These are phyloP conservation scores for Lutraria lutraria DNA, from an alignment of 2,888 invertebrate genomes.

Conservation along the genomic window DNA sequence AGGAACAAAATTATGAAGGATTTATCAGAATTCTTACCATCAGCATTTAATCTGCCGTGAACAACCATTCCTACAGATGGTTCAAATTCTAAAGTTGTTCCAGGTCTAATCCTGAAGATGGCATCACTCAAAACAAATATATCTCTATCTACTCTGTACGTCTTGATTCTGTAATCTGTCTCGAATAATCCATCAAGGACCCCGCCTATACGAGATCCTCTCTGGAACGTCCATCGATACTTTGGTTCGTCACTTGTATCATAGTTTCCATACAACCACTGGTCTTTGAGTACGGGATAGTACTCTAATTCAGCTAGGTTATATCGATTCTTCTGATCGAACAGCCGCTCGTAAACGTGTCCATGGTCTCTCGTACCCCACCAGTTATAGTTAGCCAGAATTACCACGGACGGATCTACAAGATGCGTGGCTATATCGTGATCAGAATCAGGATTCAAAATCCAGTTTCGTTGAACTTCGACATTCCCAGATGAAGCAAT, in stretches of 20 bases:
- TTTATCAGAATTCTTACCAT: conserved; percentile 74
- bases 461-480: conserved; percentile 94
- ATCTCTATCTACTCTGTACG: conserved; percentile 95
- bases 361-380: conserved; percentile 89
- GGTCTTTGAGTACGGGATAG: conserved; percentile 95
- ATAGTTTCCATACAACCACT: conserved; percentile 95
- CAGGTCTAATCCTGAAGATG: conserved; percentile 94
- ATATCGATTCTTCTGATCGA: conserved; percentile 89
- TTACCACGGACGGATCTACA: conserved; percentile 95
- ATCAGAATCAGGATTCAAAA: conserved; percentile 93
- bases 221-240: conserved; percentile 90
- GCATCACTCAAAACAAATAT: conserved; percentile 98
- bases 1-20: no score
- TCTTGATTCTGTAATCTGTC: conserved; percentile 55
- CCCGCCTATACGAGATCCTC: conserved; percentile 84
- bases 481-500: conserved; percentile 97
- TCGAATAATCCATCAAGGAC: conserved; percentile 74
- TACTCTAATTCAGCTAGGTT: conserved; percentile 97
- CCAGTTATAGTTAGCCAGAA: conserved; percentile 98
- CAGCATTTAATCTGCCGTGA: conserved; percentile 93
- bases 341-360: conserved; percentile 80
- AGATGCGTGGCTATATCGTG: conserved; percentile 98
- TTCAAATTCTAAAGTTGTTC: conserved; percentile 95
- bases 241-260: conserved; percentile 93
- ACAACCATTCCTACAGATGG: conserved; percentile 96